Conservation (phyloP, 1,140 invertebrate species). For the Trachelipus rathkii region DNA sequence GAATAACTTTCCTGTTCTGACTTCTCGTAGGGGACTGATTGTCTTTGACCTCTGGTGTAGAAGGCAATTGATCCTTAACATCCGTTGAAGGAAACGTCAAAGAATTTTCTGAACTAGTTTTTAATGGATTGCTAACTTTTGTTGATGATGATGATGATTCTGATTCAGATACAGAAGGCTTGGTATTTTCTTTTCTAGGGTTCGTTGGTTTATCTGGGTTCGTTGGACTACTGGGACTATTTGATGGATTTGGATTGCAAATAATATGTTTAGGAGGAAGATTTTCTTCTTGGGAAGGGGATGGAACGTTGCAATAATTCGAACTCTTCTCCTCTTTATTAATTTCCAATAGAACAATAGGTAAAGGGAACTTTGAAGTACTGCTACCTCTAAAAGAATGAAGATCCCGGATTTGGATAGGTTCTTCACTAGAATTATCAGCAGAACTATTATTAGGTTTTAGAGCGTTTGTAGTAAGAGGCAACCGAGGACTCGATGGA, state of each 20-base stretch:
- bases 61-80: neutral
- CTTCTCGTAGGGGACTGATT: neutral
- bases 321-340: neutral
- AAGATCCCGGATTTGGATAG: neutral
- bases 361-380: neutral
- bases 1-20: neutral
- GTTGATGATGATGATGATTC: neutral
- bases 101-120: neutral
- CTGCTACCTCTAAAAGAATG: neutral
- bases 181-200: neutral
- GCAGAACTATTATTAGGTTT: neutral
- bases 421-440: neutral
- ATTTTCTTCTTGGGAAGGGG: neutral
- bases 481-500: neutral
- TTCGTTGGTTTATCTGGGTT: conserved; percentile 2
- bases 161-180: neutral
- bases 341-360: neutral
- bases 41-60: neutral
- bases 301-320: neutral
- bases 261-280: neutral
- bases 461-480: neutral
- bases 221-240: neutral
- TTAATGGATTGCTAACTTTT: neutral
- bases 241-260: neutral
- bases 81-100: neutral